Conservation (phyloP, 2,113 vertebrate genomes). For the Azemiops feae region DNA sequence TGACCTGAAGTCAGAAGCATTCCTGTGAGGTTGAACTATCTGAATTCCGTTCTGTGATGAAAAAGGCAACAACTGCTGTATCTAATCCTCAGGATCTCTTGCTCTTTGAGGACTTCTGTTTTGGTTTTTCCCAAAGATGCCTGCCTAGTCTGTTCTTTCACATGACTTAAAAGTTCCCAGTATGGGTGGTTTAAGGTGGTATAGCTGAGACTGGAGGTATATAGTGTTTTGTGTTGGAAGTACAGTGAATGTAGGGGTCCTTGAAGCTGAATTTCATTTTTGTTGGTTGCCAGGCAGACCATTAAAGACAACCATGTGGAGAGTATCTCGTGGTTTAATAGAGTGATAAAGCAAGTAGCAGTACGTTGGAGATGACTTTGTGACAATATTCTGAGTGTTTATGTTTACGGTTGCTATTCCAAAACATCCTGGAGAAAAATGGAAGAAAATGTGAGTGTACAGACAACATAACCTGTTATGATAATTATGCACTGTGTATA, state of each 20-base stretch:
- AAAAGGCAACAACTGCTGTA: slow-evolving; percentile 14
- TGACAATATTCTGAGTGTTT: background rate
- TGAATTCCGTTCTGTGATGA: slow-evolving; percentile 18
- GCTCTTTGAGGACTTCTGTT: background rate
- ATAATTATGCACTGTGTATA: background rate
- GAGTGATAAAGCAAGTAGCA: background rate
- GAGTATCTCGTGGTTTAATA: background rate
- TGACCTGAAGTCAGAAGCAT: background rate
- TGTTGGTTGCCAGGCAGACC: background rate
- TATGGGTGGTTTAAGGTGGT: background rate
- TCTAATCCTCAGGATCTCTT: slow-evolving; percentile 12
- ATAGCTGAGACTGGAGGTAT: background rate
- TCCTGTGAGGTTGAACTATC: slow-evolving; percentile 5
- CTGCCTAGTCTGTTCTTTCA: background rate
- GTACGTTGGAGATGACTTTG: background rate
- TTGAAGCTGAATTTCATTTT: background rate
- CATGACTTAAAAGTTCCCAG: background rate
- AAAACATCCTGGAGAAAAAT: background rate
- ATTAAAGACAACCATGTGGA: background rate
- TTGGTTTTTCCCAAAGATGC: background rate
- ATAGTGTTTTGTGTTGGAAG: background rate
- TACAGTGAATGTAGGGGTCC: background rate
- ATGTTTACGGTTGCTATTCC: background rate
- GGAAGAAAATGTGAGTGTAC: background rate
- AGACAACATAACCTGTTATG: background rate